Evolutionary conservation across 2,797 vertebrate species (phyloP).

Genomic region (Octomys mimax): DNA sequence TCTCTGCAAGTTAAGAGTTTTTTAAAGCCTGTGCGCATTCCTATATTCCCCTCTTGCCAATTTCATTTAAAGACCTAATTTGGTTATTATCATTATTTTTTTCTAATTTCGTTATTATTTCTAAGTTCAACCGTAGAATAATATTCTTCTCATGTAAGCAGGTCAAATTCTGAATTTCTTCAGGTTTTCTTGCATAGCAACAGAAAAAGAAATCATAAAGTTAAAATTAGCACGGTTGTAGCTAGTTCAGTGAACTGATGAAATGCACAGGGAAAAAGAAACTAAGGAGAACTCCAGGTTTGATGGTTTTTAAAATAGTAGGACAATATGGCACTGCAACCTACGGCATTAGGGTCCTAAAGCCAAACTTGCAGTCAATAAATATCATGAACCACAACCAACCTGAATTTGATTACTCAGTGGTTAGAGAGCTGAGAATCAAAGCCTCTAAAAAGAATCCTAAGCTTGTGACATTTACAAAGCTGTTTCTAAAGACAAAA

Average conservation of each 20-base stretch:
- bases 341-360: constrained; percentile 76
- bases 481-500: constrained; percentile 84
- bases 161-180: not conserved
- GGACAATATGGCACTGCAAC: constrained; percentile 68
- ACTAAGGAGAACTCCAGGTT: constrained; percentile 8
- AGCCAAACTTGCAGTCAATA: constrained; percentile 79
- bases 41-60: not conserved
- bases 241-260: constrained; percentile 56
- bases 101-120: not conserved
- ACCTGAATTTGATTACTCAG: constrained; percentile 81
- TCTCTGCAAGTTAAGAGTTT: not conserved
- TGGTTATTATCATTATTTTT: not conserved
- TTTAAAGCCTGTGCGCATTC: not conserved
- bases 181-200: constrained; percentile 50
- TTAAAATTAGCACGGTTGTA: not conserved
- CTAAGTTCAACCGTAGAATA: not conserved
- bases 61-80: not conserved
- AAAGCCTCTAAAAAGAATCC: constrained; percentile 83
- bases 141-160: not conserved
- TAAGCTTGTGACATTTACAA: constrained; percentile 85
- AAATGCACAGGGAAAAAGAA: not conserved
- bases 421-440: constrained; percentile 79
- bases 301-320: constrained; percentile 53
- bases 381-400: constrained; percentile 80
- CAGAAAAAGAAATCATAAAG: constrained; percentile 18